Percentiles rank a stretch among this genome's conserved stretches.
Conservation (phyloP, 2,888 invertebrate species). For the Dynastes grantii region DNA sequence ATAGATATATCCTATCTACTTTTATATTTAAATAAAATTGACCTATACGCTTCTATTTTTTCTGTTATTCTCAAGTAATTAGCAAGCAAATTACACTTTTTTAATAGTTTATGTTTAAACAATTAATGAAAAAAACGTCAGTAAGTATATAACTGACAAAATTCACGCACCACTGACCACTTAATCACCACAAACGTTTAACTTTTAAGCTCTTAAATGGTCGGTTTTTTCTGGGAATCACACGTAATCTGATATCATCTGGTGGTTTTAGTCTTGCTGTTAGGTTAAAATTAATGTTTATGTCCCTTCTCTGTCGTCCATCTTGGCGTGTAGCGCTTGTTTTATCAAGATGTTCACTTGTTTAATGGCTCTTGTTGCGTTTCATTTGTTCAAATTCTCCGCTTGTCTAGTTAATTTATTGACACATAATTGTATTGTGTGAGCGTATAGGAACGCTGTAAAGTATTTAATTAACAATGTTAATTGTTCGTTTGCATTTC, state of each 20-base stretch:
- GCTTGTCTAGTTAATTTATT: slow-evolving; percentile 56
- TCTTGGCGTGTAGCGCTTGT: slow-evolving; percentile 68
- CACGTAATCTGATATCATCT: slow-evolving; percentile 69
- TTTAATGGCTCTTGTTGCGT: slow-evolving; percentile 69
- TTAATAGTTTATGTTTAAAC: slow-evolving; percentile 36
- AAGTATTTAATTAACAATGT: slow-evolving; percentile 57
- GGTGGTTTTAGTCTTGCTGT: slow-evolving; percentile 66
- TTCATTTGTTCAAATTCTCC: slow-evolving; percentile 64
- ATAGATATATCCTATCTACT: too few relatives aligned
- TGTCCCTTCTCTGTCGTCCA: slow-evolving; percentile 68
- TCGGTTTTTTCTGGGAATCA: slow-evolving; percentile 67
- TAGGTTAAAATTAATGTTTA: slow-evolving; percentile 72
- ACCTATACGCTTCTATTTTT: too few relatives aligned
- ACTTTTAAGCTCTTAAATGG: slow-evolving; percentile 63
- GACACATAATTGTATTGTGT: slow-evolving; percentile 57
- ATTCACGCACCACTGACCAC: slow-evolving; percentile 64
- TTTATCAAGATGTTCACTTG: slow-evolving; percentile 72
- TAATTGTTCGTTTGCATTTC: slow-evolving; percentile 49
- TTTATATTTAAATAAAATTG: too few relatives aligned
- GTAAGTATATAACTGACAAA: slow-evolving; percentile 59
- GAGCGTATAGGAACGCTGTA: slow-evolving; percentile 51
- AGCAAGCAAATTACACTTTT: slow-evolving; percentile 29
- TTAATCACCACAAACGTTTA: slow-evolving; percentile 65
- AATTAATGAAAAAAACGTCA: slow-evolving; percentile 40
- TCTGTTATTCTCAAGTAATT: too few relatives aligned